A percentile compares a stretch with the other conserved stretches of the same genome.
Conservation (phyloP, 2,797 vertebrate species). For the Melanotaenia pygmaea region DNA sequence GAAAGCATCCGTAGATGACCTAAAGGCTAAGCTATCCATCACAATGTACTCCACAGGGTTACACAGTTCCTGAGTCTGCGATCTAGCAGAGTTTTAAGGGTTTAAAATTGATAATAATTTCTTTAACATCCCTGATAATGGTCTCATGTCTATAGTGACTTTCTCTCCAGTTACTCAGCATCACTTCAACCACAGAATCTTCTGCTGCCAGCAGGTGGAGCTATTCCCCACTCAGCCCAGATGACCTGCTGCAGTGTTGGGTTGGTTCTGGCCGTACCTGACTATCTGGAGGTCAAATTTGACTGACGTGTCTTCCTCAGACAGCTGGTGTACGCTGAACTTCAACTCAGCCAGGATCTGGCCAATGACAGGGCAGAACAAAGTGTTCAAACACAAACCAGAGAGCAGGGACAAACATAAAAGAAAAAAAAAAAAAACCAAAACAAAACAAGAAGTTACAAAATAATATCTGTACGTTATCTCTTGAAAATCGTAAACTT, state of each 20-base stretch:
- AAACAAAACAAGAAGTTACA: not conserved
- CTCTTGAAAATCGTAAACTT: not conserved
- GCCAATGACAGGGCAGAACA: slow-evolving; percentile 29
- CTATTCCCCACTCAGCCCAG: not conserved
- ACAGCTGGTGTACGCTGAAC: slow-evolving; percentile 94
- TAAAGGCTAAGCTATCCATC: too few species aligned
- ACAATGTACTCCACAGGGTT: too few species aligned
- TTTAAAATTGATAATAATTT: not conserved
- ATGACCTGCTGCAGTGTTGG: not conserved
- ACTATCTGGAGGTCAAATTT: slow-evolving; percentile 92
- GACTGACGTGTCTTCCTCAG: slow-evolving; percentile 93
- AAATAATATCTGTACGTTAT: not conserved
- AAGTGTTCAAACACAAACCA: slow-evolving; percentile 14
- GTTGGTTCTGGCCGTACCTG: slow-evolving; percentile 79
- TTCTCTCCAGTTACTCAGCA: not conserved
- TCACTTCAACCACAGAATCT: not conserved
- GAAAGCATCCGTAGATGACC: too few species aligned
- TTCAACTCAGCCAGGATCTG: slow-evolving; percentile 90
- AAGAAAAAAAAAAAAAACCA: too few species aligned
- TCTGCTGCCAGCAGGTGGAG: slow-evolving; percentile 16
- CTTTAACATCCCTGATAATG: not conserved
- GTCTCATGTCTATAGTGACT: too few species aligned
- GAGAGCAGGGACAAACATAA: not conserved
- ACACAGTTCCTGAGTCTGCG: too few species aligned
- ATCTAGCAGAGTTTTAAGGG: too few species aligned